Conservation (phyloP, 2,888 invertebrate species). For the Ernsta delagoae region DNA sequence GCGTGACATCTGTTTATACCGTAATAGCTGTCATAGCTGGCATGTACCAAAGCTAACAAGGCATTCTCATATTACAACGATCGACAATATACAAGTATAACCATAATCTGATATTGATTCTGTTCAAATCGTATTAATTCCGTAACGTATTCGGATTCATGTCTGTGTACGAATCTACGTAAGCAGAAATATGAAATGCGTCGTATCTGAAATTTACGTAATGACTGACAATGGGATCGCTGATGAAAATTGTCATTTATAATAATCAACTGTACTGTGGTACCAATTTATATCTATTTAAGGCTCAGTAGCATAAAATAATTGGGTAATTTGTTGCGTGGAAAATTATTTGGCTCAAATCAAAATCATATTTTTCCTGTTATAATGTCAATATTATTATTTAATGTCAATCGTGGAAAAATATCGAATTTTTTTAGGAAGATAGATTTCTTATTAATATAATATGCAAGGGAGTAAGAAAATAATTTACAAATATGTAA, state of each 20-base stretch:
- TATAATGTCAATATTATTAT: too few species aligned
- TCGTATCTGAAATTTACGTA: background rate
- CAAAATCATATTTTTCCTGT: background rate
- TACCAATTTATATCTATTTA: background rate
- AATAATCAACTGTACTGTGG: background rate
- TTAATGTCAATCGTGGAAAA: too few species aligned
- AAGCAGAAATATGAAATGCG: constrained; percentile 13
- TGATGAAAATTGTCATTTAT: constrained; percentile 4
- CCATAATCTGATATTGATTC: constrained; percentile 7
- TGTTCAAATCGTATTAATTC: constrained; percentile 25
- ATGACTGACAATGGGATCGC: background rate
- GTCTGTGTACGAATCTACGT: constrained; percentile 1
- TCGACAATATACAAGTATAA: background rate
- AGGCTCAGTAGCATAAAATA: background rate
- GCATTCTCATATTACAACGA: background rate
- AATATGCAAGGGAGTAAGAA: too few species aligned
- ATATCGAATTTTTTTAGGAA: too few species aligned
- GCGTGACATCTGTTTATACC: constrained; percentile 89
- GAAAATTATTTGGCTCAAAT: background rate
- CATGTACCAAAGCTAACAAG: background rate
- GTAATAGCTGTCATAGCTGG: constrained; percentile 3
- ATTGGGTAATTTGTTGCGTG: background rate
- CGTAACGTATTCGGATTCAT: constrained; percentile 4
- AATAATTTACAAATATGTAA: too few species aligned
- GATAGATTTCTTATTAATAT: too few species aligned